Evolutionary conservation across 2,113 vertebrate genomes (phyloP).

Genomic region (Henicopernis longicauda): DNA sequence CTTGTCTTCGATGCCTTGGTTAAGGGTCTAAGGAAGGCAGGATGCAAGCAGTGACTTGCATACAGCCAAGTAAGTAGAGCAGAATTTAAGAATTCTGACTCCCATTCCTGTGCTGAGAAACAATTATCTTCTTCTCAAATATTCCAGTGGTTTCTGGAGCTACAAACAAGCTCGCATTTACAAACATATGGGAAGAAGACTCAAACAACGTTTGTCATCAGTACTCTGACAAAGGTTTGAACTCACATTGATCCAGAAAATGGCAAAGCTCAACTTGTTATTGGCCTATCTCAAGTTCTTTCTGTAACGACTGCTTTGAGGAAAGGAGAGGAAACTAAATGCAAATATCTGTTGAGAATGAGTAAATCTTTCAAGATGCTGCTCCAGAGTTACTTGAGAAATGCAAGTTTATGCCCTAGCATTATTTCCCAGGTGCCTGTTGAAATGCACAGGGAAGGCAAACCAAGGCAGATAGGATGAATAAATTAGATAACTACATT

Average conservation of each 20-base stretch:
- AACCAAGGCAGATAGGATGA: conserved; percentile 20
- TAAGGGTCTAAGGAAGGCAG: background rate
- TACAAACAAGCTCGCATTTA: background rate
- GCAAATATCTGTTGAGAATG: background rate
- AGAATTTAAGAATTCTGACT: background rate
- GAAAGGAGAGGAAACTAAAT: background rate
- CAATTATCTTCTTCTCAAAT: background rate
- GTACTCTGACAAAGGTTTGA: background rate
- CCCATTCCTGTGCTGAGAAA: background rate
- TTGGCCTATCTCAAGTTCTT: background rate
- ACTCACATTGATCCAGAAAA: conserved; percentile 1
- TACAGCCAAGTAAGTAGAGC: background rate
- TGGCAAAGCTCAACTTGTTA: background rate
- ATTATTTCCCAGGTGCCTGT: conserved; percentile 41
- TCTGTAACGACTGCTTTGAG: background rate
- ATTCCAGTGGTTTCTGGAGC: background rate
- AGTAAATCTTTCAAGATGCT: conserved; percentile 18
- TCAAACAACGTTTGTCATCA: background rate
- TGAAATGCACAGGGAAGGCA: conserved; percentile 21
- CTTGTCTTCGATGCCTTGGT: background rate
- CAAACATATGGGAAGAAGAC: background rate
- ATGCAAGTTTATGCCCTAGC: background rate
- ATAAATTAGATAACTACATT: conserved; percentile 28
- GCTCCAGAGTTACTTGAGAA: background rate
- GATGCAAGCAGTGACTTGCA: background rate